Evolutionary conservation across 2,888 invertebrate genomes (phyloP).

Genomic region (Osedax frankpressi): DNA sequence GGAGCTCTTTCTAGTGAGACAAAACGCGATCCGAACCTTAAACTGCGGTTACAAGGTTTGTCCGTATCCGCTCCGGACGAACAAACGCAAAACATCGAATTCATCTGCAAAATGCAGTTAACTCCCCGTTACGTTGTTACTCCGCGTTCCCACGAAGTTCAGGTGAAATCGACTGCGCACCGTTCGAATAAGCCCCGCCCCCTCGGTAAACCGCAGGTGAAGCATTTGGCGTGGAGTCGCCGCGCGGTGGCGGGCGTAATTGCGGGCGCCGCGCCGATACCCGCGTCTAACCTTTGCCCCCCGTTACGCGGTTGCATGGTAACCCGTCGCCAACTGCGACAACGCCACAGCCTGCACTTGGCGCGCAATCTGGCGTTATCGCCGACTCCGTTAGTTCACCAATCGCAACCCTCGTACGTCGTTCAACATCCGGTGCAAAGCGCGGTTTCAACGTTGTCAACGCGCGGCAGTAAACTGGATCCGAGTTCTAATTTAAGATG

Average conservation of each 20-base stretch:
- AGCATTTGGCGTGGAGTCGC: not conserved
- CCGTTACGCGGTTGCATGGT: not conserved
- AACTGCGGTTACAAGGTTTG: not conserved
- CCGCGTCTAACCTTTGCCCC: not conserved
- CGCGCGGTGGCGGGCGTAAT: too few relatives aligned
- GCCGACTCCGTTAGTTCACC: not conserved
- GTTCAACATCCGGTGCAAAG: not conserved
- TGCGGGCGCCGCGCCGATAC: too few relatives aligned
- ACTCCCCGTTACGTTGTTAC: too few relatives aligned
- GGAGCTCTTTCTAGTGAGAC: too few relatives aligned
- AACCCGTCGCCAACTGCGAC: not conserved
- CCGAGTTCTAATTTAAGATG: not conserved
- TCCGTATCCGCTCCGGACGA: not conserved
- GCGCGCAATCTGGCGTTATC: not conserved
- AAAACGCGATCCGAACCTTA: too few relatives aligned
- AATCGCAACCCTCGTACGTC: not conserved
- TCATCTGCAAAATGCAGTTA: too few relatives aligned
- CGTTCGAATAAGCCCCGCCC: not conserved
- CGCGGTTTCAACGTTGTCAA: not conserved
- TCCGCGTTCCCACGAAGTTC: too few relatives aligned
- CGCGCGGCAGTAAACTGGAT: not conserved
- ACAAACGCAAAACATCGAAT: too few relatives aligned
- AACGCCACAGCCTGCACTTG: not conserved
- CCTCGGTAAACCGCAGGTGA: not conserved
- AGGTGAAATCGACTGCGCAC: too few relatives aligned